A percentile compares a stretch with the other conserved stretches of the same genome.
Evolutionary conservation across 2,888 invertebrate species (phyloP).

Genomic region (Hyposoter dolosus): DNA sequence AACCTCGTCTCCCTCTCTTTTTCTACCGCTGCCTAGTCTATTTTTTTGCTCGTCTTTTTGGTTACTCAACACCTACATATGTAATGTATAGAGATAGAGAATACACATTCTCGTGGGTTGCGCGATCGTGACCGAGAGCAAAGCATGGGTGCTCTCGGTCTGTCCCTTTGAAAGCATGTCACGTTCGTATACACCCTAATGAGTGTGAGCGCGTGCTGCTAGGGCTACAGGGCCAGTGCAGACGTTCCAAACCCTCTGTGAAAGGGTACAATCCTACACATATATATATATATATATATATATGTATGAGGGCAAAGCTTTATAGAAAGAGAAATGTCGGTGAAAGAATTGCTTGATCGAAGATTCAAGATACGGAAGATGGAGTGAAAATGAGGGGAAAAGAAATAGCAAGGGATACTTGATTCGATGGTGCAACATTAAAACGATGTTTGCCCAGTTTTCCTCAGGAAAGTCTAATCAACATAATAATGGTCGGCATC

Average conservation of each 20-base stretch:
- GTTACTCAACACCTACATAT: constrained; percentile 63
- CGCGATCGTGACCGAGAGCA: constrained; percentile 64
- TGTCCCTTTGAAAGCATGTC: constrained; percentile 70
- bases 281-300: constrained; percentile 26
- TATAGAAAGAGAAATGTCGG: constrained; percentile 17
- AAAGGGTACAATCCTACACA: constrained; percentile 41
- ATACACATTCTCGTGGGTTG: constrained; percentile 48
- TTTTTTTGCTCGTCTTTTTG: constrained; percentile 13
- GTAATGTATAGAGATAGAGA: constrained; percentile 47
- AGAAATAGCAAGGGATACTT: background rate
- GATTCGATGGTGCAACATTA: constrained; percentile 29
- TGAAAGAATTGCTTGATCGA: constrained; percentile 52
- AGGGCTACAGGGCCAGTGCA: constrained; percentile 37
- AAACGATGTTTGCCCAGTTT: constrained; percentile 57
- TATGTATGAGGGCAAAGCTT: constrained; percentile 17
- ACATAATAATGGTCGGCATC: constrained; percentile 30
- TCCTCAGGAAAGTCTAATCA: constrained; percentile 49
- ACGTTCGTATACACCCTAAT: constrained; percentile 72
- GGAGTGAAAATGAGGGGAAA: constrained; percentile 24
- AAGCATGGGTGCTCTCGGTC: constrained; percentile 44
- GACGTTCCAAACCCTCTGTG: constrained; percentile 45
- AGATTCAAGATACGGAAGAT: constrained; percentile 33
- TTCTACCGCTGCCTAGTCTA: constrained; percentile 14
- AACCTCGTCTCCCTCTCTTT: constrained; percentile 38
- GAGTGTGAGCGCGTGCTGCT: constrained; percentile 65